phyloP scores from a whole-genome alignment of 2,113 vertebrate species.

The Brachyhypopomus gauderio region DNA sequence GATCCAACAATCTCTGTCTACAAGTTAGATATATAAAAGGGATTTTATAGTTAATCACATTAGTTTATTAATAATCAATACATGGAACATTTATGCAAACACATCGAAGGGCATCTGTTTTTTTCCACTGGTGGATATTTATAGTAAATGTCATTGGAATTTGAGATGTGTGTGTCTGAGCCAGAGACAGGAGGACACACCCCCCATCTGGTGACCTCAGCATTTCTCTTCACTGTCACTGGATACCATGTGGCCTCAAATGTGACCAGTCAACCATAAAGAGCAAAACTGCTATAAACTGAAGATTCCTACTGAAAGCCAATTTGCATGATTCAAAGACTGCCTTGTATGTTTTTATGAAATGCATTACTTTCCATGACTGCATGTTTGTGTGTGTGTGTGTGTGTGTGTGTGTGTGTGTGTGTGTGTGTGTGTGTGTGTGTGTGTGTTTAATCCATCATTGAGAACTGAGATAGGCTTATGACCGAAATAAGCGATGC shows the following conservation, averaged over 20 bases:
- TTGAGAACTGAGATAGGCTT: background rate
- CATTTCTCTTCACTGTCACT: constrained; percentile 34
- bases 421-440: background rate
- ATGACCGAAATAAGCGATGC: background rate
- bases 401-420: background rate
- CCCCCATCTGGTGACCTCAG: constrained; percentile 6
- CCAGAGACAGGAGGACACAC: constrained; percentile 10
- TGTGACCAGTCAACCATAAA: background rate
- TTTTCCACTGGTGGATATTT: constrained; percentile 19
- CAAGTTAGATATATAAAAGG: too few species aligned
- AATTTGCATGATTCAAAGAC: background rate
- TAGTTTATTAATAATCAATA: background rate
- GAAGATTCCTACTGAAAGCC: background rate
- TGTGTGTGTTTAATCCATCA: constrained; percentile 4
- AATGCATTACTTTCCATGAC: background rate
- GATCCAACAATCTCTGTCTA: too few species aligned
- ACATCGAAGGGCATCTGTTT: background rate
- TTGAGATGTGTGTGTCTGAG: background rate
- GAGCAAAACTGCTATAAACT: constrained; percentile 8
- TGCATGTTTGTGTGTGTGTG: background rate
- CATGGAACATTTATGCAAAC: background rate
- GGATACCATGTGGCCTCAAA: constrained; percentile 24
- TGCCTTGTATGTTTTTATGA: background rate
- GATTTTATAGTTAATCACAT: background rate
- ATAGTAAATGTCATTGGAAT: constrained; percentile 33